Evolutionary conservation across 2,888 invertebrate species (phyloP).

Genomic region (Cheilosia grossa): DNA sequence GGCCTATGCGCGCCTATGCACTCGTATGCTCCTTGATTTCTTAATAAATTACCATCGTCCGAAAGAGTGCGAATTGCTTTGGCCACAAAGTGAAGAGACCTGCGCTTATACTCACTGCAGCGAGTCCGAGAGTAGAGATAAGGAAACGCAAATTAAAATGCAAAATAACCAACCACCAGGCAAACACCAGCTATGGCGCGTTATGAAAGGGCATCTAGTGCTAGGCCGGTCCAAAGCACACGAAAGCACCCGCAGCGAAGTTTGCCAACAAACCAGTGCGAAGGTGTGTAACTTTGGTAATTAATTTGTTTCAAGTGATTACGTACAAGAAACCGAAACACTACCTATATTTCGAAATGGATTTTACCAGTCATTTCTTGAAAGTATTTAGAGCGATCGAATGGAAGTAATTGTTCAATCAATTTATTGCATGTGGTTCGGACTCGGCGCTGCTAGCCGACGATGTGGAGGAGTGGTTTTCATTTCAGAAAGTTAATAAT

Average conservation of each 20-base stretch:
- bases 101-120: conserved; percentile 33
- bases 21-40: conserved; percentile 42
- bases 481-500: background rate
- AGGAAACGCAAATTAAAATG: conserved; percentile 40
- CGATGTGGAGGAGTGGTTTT: background rate
- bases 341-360: conserved; percentile 14
- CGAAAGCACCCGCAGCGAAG: background rate
- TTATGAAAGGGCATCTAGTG: conserved; percentile 7
- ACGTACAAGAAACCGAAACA: background rate
- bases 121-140: conserved; percentile 31
- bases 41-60: conserved; percentile 52
- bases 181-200: background rate
- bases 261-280: conserved; percentile 5
- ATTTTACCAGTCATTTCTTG: too few species aligned
- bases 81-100: background rate
- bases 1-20: background rate
- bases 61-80: conserved; percentile 15
- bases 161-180: conserved; percentile 18
- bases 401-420: conserved; percentile 20
- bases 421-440: conserved; percentile 9
- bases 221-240: background rate
- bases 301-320: conserved; percentile 32
- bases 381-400: conserved; percentile 9
- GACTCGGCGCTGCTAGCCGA: background rate
- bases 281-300: conserved; percentile 15